phyloP scores from a whole-genome alignment of 92 coral and sea anemone genomes.

The Paramuricea clavata region DNA sequence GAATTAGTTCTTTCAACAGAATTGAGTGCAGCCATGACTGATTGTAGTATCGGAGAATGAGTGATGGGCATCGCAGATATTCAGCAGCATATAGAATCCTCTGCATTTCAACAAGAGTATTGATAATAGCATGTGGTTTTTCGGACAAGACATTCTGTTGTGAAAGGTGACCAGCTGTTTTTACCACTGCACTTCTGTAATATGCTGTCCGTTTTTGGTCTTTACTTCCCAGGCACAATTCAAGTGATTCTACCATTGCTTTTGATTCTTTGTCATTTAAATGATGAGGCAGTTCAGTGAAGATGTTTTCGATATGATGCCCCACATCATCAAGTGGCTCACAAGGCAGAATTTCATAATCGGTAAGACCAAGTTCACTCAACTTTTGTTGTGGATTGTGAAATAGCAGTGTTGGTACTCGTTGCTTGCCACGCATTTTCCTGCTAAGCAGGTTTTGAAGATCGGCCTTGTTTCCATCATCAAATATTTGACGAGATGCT shows the following conservation, averaged over 20 bases:
- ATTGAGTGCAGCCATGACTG: constrained; percentile 12
- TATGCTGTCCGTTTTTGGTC: constrained; percentile 56
- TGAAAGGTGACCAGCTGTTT: constrained; percentile 32
- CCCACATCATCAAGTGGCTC: no score
- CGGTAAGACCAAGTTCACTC: constrained; percentile 37
- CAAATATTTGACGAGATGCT: constrained; percentile 46
- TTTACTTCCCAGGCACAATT: constrained; percentile 39
- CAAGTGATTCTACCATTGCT: constrained; percentile 30
- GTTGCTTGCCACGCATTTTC: constrained; percentile 34
- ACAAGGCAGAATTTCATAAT: constrained; percentile 53
- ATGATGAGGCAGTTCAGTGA: constrained; percentile 53
- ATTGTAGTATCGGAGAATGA: constrained; percentile 7
- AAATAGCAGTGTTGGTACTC: constrained; percentile 45
- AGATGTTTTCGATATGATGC: neutral
- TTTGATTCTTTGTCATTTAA: constrained; percentile 21
- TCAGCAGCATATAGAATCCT: constrained; percentile 13
- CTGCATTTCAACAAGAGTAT: constrained; percentile 50
- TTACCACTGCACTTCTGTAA: constrained; percentile 33
- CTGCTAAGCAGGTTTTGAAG: constrained; percentile 26
- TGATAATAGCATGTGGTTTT: constrained; percentile 4
- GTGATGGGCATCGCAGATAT: neutral
- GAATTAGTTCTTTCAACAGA: neutral
- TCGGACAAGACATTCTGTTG: constrained; percentile 35
- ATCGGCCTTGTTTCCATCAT: constrained; percentile 52
- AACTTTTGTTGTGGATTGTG: constrained; percentile 34